These are phyloP conservation scores for Troides aeacus DNA, from an alignment of 2,888 invertebrate genomes.

Conservation along the genomic window DNA sequence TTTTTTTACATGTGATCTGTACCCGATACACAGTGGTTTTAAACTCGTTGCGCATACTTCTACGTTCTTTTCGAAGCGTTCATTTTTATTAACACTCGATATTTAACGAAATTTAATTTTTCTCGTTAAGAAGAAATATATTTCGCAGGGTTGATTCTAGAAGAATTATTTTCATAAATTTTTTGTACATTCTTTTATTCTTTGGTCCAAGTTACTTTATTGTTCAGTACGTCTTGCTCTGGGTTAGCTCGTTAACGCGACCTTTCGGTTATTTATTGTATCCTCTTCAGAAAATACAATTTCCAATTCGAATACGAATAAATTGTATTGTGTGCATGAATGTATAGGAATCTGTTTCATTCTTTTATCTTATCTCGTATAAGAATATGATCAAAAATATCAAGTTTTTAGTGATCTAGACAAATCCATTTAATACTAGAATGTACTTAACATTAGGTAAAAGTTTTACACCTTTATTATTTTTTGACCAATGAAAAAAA, in stretches of 20 bases:
- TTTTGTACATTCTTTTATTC: slow-evolving; percentile 55
- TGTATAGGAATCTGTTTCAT: slow-evolving; percentile 47
- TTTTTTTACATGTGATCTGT: slow-evolving; percentile 64
- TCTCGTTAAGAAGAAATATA: slow-evolving; percentile 36
- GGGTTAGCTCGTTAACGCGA: slow-evolving; percentile 75
- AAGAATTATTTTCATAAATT: slow-evolving; percentile 39
- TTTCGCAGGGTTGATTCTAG: slow-evolving; percentile 35
- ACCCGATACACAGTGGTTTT: slow-evolving; percentile 48
- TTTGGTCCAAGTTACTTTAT: slow-evolving; percentile 69
- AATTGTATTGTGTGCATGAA: slow-evolving; percentile 54
- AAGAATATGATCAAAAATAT: slow-evolving; percentile 31
- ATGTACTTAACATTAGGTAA: too few species aligned
- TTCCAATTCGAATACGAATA: slow-evolving; percentile 70
- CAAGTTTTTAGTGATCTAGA: slow-evolving; percentile 19
- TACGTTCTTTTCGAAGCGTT: slow-evolving; percentile 12
- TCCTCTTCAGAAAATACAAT: slow-evolving; percentile 77
- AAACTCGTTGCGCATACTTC: slow-evolving; percentile 10
- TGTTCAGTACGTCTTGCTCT: slow-evolving; percentile 68
- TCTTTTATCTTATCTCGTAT: slow-evolving; percentile 30
- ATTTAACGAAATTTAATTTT: slow-evolving; percentile 31
- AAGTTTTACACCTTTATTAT: too few species aligned
- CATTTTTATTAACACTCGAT: slow-evolving; percentile 23
- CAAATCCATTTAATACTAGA: not conserved
- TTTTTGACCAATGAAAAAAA: too few species aligned
- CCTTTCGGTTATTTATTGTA: slow-evolving; percentile 77